Evolutionary conservation across 1,140 invertebrate genomes (phyloP).

Genomic region (Mycetomoellerius zeteki): DNA sequence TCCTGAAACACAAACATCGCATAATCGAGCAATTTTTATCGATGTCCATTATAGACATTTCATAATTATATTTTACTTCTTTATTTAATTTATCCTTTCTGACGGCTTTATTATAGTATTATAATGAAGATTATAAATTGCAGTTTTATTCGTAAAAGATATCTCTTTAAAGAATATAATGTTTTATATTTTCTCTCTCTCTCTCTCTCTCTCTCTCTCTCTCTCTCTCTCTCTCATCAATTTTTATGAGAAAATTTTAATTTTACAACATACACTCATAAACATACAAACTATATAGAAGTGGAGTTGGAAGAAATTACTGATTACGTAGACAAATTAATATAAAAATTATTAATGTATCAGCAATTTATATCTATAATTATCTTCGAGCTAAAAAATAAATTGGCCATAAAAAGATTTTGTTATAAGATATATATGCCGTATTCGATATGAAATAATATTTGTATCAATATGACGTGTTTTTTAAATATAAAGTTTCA

Average conservation of each 20-base stretch:
- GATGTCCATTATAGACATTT: constrained; percentile 8
- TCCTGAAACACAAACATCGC: constrained; percentile 67
- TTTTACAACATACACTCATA: not conserved
- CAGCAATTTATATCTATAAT: not conserved
- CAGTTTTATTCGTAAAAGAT: not conserved
- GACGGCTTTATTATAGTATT: not conserved
- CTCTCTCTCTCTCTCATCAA: not conserved
- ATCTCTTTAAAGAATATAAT: not conserved
- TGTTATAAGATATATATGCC: not conserved
- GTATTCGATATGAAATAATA: not conserved
- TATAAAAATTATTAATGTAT: not conserved
- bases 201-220: no score
- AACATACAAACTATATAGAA: not conserved
- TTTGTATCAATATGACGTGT: not conserved
- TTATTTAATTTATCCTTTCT: not conserved
- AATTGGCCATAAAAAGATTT: not conserved
- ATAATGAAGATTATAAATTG: constrained; percentile 21
- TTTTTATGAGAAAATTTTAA: constrained; percentile 15
- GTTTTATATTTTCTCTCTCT: not conserved
- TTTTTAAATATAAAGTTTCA: not conserved
- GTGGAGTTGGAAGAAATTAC: not conserved
- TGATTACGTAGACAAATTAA: not conserved
- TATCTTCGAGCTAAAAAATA: not conserved
- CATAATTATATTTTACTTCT: constrained; percentile 9
- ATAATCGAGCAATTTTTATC: constrained; percentile 60